Percentiles rank a stretch among this genome's conserved stretches.
These are phyloP conservation scores for Clarias macrocephalus DNA, from an alignment of 2,113 vertebrate species.

Conservation along the genomic window DNA sequence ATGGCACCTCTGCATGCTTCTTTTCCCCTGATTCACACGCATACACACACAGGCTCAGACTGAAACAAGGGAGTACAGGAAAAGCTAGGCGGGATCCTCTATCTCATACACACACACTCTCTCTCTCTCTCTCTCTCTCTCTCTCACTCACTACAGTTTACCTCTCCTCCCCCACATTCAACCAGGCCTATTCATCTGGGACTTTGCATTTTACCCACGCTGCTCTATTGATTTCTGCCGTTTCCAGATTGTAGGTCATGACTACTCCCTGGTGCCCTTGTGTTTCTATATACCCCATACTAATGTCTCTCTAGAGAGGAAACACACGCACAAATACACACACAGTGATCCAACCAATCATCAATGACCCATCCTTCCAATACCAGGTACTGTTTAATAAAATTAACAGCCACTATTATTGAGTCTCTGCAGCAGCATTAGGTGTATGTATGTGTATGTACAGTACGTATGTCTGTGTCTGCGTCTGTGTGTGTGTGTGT, in stretches of 20 bases:
- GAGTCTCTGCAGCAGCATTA: not conserved
- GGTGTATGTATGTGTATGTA: constrained; percentile 2
- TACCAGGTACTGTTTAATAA: constrained; percentile 41
- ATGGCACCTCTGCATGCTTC: not conserved
- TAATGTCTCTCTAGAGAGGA: constrained; percentile 41
- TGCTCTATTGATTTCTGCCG: constrained; percentile 52
- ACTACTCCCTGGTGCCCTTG: constrained; percentile 37
- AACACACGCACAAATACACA: constrained; percentile 39
- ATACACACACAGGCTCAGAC: not conserved
- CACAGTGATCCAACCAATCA: constrained; percentile 1
- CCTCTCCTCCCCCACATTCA: constrained; percentile 27
- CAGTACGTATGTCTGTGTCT: not conserved
- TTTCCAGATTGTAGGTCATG: constrained; percentile 48
- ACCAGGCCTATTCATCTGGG: constrained; percentile 41
- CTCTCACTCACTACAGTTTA: not conserved
- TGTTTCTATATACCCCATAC: constrained; percentile 29
- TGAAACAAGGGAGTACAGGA: constrained; percentile 11
- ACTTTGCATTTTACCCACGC: constrained; percentile 34
- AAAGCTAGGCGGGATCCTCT: not conserved
- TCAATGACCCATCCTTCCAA: constrained; percentile 15
- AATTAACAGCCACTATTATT: constrained; percentile 51
- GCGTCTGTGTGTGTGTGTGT: constrained; percentile 1
- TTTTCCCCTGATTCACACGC: constrained; percentile 23
- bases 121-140: not conserved
- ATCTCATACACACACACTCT: not conserved